Evolutionary conservation across 2,797 vertebrate genomes (phyloP).

Genomic region (Hypotaenidia philippensis): DNA sequence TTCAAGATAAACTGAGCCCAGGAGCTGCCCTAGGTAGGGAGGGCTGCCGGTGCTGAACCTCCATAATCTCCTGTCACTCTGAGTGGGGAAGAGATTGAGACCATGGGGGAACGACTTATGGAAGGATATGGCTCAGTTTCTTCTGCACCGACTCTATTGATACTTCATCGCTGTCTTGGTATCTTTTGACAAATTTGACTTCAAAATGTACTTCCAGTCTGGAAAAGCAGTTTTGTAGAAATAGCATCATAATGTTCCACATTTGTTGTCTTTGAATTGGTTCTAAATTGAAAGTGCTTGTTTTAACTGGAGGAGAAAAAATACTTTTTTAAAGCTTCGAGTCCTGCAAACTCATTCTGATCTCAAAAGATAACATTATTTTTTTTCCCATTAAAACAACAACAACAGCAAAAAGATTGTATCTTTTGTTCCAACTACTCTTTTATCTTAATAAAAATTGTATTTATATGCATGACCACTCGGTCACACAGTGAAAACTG

Average conservation of each 20-base stretch:
- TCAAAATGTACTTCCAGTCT: conserved; percentile 19
- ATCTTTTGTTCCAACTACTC: background rate
- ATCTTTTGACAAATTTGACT: conserved; percentile 49
- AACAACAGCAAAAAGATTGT: rapidly evolving
- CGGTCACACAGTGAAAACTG: background rate
- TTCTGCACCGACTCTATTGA: background rate
- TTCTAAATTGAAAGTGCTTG: background rate
- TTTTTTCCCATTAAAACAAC: background rate
- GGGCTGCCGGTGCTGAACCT: background rate
- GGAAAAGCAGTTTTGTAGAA: conserved; percentile 28
- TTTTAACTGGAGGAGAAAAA: conserved; percentile 3
- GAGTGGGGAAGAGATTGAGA: background rate
- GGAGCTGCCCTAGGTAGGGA: background rate
- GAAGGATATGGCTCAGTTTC: background rate
- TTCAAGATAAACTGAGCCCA: background rate
- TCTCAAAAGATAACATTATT: background rate
- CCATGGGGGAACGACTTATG: background rate
- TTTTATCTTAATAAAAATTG: background rate
- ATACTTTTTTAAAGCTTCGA: background rate
- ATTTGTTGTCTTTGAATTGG: conserved; percentile 22
- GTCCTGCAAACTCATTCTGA: background rate
- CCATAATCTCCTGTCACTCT: background rate
- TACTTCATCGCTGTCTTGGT: conserved; percentile 15
- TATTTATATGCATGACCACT: rapidly evolving
- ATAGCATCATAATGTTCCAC: background rate